These are phyloP conservation scores for Ernsta delagoae DNA, from an alignment of 2,888 invertebrate species.

Conservation along the genomic window DNA sequence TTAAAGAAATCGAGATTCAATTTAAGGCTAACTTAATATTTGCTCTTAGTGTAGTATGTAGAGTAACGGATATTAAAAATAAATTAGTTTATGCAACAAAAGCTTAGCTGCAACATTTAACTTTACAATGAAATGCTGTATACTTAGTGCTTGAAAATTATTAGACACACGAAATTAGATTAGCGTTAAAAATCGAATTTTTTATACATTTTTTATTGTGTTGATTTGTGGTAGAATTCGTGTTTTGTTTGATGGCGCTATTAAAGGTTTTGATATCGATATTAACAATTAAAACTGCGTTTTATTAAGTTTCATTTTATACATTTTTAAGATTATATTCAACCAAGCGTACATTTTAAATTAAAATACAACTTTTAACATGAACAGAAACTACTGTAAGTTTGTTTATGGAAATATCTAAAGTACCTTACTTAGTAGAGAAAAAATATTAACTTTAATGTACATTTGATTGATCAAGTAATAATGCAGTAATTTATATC, in stretches of 20 bases:
- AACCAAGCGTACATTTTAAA: conserved; percentile 12
- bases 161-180: conserved; percentile 70
- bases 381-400: not conserved
- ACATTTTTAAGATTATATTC: not conserved
- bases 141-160: conserved; percentile 49
- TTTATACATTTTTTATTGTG: not conserved
- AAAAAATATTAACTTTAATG: no score
- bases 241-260: conserved; percentile 13
- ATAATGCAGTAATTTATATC: not conserved
- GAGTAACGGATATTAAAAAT: conserved; percentile 63
- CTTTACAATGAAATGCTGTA: conserved; percentile 57
- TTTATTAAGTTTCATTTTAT: conserved; percentile 2
- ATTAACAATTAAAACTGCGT: not conserved
- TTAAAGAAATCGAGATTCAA: conserved; percentile 55
- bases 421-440: no score
- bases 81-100: conserved; percentile 78
- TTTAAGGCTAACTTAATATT: conserved; percentile 45
- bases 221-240: not conserved
- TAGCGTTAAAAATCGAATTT: conserved; percentile 23
- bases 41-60: conserved; percentile 68
- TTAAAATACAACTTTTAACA: no score
- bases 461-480: not conserved
- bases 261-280: not conserved
- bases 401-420: no score
- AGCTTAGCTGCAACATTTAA: conserved; percentile 79